Base-by-base conservation (phyloP, 2,113 vertebrate species). In the Cololabis saira region DNA sequence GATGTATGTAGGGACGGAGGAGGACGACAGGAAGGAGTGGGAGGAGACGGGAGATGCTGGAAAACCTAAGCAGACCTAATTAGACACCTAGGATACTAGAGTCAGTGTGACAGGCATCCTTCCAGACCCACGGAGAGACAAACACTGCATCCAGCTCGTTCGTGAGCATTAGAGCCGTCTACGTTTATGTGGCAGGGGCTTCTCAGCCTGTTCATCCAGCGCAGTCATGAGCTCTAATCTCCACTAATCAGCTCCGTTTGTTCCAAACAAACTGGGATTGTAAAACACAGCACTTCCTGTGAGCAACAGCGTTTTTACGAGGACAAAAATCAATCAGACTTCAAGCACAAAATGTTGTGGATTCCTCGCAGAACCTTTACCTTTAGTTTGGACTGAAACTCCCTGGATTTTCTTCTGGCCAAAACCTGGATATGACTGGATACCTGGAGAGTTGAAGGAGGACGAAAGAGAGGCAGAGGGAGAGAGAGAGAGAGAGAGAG, bases 391-490 rank as follows among this genome's bases (percentile, higher is more conserved):
- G 97, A 95, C 93, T 99, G 97, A 94, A 99, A 96, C 93, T 98
- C 97, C 91, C 97, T 94, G 94, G 96, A 98, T 95, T 99, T 99
- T 93, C 97, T 95, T 94, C 97, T 95, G 91, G 97, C 97, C 93
- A 99, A 95, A 90, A 99, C 97, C 94, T 98, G 97, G 93, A 99
- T 98, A 89, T 99, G 97, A 96, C 97, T 99, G 94, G 97, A 99
- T 92, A 99, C 97, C 97, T 99, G 94, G 89, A 93, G 92, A 91
- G 91, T 93, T 91, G 91, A 22, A 90, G 14, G 58, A 22, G 24
- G 45, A 45, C 7, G 12, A 27, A 24, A 40, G 65, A 40, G 21
- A 41, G 44, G 33, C 3, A 30, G 8, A 30, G 3, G 8, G 30
- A 30, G 8, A 30, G 30, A 30, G 30, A 30, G 33, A 49, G 21